phyloP scores from a whole-genome alignment of 2,797 vertebrate genomes.

The Channallabes apus region DNA sequence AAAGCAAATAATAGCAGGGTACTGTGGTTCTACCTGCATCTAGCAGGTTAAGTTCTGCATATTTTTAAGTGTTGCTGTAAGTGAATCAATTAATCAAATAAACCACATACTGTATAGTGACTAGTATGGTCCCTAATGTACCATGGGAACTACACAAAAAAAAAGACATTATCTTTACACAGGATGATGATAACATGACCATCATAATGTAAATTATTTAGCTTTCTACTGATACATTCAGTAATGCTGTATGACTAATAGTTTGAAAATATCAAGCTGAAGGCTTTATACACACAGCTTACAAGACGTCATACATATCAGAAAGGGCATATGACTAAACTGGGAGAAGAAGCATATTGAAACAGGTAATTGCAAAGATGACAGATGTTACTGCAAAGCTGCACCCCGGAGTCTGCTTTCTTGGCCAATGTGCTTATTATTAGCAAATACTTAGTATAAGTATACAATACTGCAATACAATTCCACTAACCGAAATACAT shows the following conservation, averaged over 20 bases:
- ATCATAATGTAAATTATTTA: no score
- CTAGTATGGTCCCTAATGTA: no score
- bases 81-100: neutral
- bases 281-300: neutral
- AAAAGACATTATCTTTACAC: neutral
- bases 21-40: neutral
- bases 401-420: neutral
- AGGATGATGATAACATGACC: neutral
- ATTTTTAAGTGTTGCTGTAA: neutral
- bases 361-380: neutral
- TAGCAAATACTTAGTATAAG: neutral
- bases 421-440: neutral
- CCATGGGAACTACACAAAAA: neutral
- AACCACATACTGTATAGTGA: no score
- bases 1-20: neutral
- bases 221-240: neutral
- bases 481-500: neutral
- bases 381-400: neutral
- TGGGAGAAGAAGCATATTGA: neutral
- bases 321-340: conserved; percentile 17
- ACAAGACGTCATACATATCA: neutral
- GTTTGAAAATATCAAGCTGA: conserved; percentile 12
- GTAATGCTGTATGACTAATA: neutral
- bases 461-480: neutral
- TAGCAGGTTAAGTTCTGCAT: neutral